A percentile compares a stretch with the other conserved stretches of the same genome.
These are phyloP conservation scores for Oplegnathus fasciatus DNA, from an alignment of 2,113 vertebrate species.

Conservation along the genomic window DNA sequence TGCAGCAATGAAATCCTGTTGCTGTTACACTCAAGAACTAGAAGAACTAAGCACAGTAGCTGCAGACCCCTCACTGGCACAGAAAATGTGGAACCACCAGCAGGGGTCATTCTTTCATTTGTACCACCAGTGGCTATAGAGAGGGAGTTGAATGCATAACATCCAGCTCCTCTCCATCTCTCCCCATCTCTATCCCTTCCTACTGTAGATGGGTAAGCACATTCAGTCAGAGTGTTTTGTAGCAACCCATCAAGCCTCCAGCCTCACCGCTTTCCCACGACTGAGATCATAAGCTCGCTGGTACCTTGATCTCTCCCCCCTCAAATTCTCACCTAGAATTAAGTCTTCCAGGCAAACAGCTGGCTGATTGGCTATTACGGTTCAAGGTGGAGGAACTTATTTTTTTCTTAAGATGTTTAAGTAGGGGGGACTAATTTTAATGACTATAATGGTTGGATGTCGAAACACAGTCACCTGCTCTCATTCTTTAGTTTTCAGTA, in stretches of 20 bases:
- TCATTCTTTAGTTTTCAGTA: neutral
- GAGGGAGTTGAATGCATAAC: constrained; percentile 22
- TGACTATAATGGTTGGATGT: neutral
- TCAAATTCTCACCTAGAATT: constrained; percentile 52
- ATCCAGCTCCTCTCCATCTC: constrained; percentile 28
- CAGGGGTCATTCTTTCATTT: constrained; percentile 76
- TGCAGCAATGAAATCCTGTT: constrained; percentile 14
- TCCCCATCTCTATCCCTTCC: neutral
- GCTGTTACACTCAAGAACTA: constrained; percentile 11
- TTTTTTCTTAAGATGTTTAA: constrained; percentile 39
- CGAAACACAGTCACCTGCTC: neutral
- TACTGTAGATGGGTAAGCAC: constrained; percentile 42
- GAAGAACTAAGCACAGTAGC: neutral
- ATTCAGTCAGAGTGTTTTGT: constrained; percentile 48
- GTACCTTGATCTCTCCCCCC: constrained; percentile 60
- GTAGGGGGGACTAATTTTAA: constrained; percentile 3
- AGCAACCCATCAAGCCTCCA: constrained; percentile 54
- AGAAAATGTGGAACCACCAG: constrained; percentile 59
- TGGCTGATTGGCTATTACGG: constrained; percentile 39
- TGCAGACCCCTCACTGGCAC: constrained; percentile 42
- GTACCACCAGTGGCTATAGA: constrained; percentile 30
- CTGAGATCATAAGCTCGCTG: constrained; percentile 60
- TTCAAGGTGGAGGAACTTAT: constrained; percentile 8
- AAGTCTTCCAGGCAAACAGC: constrained; percentile 47
- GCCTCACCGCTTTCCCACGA: constrained; percentile 40